Percentiles rank a stretch among this genome's conserved stretches.
phyloP scores from a whole-genome alignment of 2,113 vertebrate species.

The Phyllostomus hastatus region DNA sequence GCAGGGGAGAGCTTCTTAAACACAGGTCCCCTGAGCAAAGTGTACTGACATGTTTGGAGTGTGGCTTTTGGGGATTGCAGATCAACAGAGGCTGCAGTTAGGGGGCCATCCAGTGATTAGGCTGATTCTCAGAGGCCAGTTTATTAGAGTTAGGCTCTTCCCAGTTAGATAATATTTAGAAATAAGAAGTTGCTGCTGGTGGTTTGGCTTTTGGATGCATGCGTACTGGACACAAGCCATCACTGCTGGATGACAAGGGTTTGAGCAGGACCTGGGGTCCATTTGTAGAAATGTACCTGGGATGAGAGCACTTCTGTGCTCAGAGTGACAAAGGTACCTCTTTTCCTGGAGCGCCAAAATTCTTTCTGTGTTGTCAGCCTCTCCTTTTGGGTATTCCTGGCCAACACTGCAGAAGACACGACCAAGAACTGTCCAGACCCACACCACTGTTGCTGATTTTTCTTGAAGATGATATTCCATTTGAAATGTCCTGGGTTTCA shows the following conservation, averaged over 20 bases:
- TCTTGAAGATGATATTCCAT: not conserved
- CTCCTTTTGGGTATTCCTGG: not conserved
- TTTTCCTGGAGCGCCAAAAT: not conserved
- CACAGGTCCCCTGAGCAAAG: not conserved
- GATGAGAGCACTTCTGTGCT: fast-evolving
- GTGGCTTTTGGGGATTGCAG: fast-evolving
- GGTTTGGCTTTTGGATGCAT: not conserved
- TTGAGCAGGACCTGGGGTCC: fast-evolving
- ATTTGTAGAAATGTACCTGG: fast-evolving
- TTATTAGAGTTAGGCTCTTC: not conserved
- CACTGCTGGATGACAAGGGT: fast-evolving
- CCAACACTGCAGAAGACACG: no score
- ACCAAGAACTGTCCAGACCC: fast-evolving
- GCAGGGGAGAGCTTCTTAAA: not conserved
- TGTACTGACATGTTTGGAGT: fast-evolving
- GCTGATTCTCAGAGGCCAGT: not conserved
- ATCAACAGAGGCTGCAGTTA: not conserved
- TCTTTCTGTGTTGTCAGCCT: not conserved
- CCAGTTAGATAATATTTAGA: not conserved
- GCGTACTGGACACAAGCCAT: fast-evolving
- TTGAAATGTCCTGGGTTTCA: not conserved
- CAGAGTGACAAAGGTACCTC: fast-evolving
- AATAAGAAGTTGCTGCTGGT: no score
- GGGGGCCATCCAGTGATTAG: fast-evolving
- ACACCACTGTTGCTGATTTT: fast-evolving